Percentiles rank a stretch among this genome's conserved stretches.
phyloP scores from a whole-genome alignment of 2,797 vertebrate genomes.

The Aythya fuligula region DNA sequence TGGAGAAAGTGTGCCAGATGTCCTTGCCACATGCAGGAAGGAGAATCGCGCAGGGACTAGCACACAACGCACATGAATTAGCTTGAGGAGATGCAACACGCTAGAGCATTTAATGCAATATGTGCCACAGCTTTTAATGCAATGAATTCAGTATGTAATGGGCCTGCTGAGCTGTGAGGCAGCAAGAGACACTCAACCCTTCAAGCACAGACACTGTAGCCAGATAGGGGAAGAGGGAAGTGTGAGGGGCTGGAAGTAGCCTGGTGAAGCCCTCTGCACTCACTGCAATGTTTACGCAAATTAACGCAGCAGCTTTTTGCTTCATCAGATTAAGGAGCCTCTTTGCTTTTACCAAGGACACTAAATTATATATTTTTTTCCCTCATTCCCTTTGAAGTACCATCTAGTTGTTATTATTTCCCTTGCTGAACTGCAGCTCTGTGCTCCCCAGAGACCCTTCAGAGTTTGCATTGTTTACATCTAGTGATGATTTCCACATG shows the following conservation, averaged over 20 bases:
- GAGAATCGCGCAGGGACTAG: neutral
- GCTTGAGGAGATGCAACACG: neutral
- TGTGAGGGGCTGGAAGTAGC: neutral
- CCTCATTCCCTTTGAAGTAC: neutral
- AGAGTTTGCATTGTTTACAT: neutral
- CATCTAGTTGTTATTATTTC: neutral
- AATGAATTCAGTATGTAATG: neutral
- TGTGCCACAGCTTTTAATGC: neutral
- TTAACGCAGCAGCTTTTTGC: neutral
- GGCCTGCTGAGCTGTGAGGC: neutral
- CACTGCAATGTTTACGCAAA: neutral
- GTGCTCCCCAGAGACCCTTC: neutral
- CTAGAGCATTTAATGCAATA: neutral
- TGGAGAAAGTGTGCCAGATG: neutral
- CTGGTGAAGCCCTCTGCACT: neutral
- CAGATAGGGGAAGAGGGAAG: neutral
- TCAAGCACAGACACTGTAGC: rapidly evolving
- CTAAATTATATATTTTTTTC: neutral
- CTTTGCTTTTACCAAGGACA: neutral
- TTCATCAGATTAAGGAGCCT: neutral
- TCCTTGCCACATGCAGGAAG: neutral
- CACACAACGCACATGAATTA: rapidly evolving
- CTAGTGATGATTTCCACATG: neutral
- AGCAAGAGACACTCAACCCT: neutral
- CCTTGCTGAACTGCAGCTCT: neutral